Evolutionary conservation across 2,113 vertebrate species (phyloP).

Genomic region (Actenoides lindsayi): DNA sequence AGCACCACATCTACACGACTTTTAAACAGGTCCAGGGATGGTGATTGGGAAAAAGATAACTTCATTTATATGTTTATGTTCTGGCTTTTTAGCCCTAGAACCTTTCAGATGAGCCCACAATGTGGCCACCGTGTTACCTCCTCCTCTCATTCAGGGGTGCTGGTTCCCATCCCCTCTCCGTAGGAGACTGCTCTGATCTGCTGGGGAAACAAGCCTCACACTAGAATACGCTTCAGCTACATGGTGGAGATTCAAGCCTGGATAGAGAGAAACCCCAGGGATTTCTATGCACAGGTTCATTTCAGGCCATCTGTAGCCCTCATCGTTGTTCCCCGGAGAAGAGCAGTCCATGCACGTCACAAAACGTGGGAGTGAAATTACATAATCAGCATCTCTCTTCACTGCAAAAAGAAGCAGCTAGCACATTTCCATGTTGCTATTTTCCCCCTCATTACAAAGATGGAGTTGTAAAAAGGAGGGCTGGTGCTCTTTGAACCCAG

Average conservation of each 20-base stretch:
- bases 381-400: neutral
- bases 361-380: neutral
- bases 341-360: neutral
- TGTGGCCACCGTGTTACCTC: fast-evolving
- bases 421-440: neutral
- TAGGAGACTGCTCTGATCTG: neutral
- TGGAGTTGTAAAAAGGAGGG: neutral
- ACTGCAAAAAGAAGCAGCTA: neutral
- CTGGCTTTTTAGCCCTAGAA: neutral
- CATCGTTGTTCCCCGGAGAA: neutral
- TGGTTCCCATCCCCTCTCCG: neutral
- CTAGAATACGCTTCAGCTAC: neutral
- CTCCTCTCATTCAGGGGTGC: neutral
- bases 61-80: neutral
- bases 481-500: neutral
- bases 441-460: neutral
- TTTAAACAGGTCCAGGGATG: too few relatives aligned
- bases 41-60: neutral
- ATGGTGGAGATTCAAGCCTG: neutral
- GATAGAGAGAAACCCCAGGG: neutral
- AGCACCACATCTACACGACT: too few relatives aligned
- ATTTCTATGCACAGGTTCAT: neutral
- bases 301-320: neutral
- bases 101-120: neutral
- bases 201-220: neutral